Conservation (phyloP, 2,797 vertebrate species). For the Parambassis ranga region DNA sequence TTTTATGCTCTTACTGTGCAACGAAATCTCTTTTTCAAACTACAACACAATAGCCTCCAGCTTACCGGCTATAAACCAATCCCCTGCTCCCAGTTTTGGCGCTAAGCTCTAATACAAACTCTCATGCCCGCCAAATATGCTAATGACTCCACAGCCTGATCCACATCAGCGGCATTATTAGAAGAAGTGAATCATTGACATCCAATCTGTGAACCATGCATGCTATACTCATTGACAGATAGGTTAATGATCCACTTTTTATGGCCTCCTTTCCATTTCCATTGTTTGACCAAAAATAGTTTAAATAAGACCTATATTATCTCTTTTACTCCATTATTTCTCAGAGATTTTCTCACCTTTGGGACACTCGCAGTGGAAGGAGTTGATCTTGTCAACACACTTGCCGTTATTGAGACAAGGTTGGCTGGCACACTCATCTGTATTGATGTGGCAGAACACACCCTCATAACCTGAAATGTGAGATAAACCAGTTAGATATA, state of each 20-base stretch:
- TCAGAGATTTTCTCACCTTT: slow-evolving; percentile 83
- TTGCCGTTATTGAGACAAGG: slow-evolving; percentile 95
- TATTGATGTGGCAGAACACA: slow-evolving; percentile 91
- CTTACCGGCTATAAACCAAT: slow-evolving; percentile 59
- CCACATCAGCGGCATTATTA: slow-evolving; percentile 16
- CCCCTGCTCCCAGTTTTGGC: slow-evolving; percentile 72
- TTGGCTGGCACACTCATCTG: slow-evolving; percentile 88
- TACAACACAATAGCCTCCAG: slow-evolving; percentile 60
- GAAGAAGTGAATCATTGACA: slow-evolving; percentile 58
- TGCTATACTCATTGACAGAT: slow-evolving; percentile 42
- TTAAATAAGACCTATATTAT: background rate
- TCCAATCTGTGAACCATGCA: slow-evolving; percentile 20
- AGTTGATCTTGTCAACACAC: slow-evolving; percentile 96
- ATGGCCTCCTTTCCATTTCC: slow-evolving; percentile 4
- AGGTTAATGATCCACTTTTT: slow-evolving; percentile 59
- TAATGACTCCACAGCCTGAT: slow-evolving; percentile 76
- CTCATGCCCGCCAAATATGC: slow-evolving; percentile 86
- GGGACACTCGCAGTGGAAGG: slow-evolving; percentile 93
- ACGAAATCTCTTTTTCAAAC: slow-evolving; percentile 70
- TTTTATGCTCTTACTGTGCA: slow-evolving; percentile 55
- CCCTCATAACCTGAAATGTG: slow-evolving; percentile 87
- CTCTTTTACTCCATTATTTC: background rate
- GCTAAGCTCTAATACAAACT: slow-evolving; percentile 86
- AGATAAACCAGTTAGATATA: slow-evolving; percentile 1
- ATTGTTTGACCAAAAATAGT: slow-evolving; percentile 10